A percentile compares a stretch with the other conserved stretches of the same genome.
These are phyloP conservation scores for Brachyptera putata DNA, from an alignment of 2,888 invertebrate genomes.

Conservation along the genomic window DNA sequence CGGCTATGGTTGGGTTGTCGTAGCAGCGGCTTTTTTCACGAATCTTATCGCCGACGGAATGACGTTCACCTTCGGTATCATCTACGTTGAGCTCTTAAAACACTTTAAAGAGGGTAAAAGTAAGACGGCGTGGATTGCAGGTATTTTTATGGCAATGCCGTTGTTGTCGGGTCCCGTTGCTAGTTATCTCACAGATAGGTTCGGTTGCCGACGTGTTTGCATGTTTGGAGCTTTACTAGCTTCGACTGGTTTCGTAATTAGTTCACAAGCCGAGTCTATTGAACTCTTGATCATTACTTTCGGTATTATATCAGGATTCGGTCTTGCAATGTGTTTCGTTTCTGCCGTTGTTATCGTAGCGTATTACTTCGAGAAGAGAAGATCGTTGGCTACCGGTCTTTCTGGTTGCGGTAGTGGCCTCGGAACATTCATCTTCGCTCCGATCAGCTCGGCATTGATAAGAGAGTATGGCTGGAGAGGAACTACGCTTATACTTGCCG, in stretches of 20 bases:
- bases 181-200: constrained; percentile 68
- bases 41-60: constrained; percentile 90
- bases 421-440: constrained; percentile 83
- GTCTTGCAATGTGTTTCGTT: constrained; percentile 80
- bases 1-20: constrained; percentile 92
- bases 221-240: constrained; percentile 74
- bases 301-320: constrained; percentile 79
- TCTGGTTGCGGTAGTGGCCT: constrained; percentile 85
- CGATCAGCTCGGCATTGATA: constrained; percentile 67
- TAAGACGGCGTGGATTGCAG: constrained; percentile 86
- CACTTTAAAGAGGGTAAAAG: constrained; percentile 60
- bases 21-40: constrained; percentile 82
- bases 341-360: constrained; percentile 89
- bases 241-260: constrained; percentile 70
- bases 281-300: constrained; percentile 76
- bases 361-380: constrained; percentile 80
- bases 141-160: constrained; percentile 89
- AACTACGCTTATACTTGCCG: constrained; percentile 75
- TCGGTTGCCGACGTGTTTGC: constrained; percentile 75
- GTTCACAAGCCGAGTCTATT: constrained; percentile 70
- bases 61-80: constrained; percentile 87
- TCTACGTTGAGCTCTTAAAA: constrained; percentile 78
- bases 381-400: constrained; percentile 80
- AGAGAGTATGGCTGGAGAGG: constrained; percentile 80
- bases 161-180: constrained; percentile 64